A percentile compares a stretch with the other conserved stretches of the same genome.
These are phyloP conservation scores for Nansenia antarctica DNA, from an alignment of 2,113 vertebrate species.

Conservation along the genomic window DNA sequence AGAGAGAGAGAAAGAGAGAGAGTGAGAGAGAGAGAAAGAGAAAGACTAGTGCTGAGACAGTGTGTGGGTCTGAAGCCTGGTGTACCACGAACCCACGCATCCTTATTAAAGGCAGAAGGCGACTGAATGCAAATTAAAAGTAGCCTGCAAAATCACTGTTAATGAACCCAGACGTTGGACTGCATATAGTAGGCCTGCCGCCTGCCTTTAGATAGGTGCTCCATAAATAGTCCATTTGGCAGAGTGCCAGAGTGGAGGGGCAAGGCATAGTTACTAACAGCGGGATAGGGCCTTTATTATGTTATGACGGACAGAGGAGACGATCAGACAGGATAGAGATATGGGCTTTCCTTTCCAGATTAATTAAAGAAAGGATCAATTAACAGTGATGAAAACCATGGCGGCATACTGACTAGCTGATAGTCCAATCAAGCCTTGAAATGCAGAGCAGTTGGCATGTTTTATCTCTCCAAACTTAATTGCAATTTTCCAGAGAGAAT, in stretches of 20 bases:
- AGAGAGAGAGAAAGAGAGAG: not conserved
- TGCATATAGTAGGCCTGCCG: slow-evolving; percentile 39
- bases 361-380: slow-evolving; percentile 84
- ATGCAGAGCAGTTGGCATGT: slow-evolving; percentile 78
- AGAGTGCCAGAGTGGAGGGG: slow-evolving; percentile 57
- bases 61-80: slow-evolving; percentile 45
- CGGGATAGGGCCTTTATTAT: slow-evolving; percentile 67
- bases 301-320: slow-evolving; percentile 73
- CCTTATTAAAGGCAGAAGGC: slow-evolving; percentile 65
- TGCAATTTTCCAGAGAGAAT: slow-evolving; percentile 80
- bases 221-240: slow-evolving; percentile 72
- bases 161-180: slow-evolving; percentile 68
- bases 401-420: slow-evolving; percentile 73
- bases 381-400: slow-evolving; percentile 78
- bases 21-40: slow-evolving; percentile 26
- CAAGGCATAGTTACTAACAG: slow-evolving; percentile 52
- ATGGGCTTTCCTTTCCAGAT: slow-evolving; percentile 76
- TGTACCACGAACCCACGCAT: slow-evolving; percentile 67
- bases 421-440: slow-evolving; percentile 79
- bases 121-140: slow-evolving; percentile 70
- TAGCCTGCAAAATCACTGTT: slow-evolving; percentile 55
- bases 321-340: slow-evolving; percentile 71
- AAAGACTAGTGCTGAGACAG: slow-evolving; percentile 50
- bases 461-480: slow-evolving; percentile 81
- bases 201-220: slow-evolving; percentile 52